Evolutionary conservation across 2,888 invertebrate species (phyloP).

Genomic region (Pantelozetes paolii): DNA sequence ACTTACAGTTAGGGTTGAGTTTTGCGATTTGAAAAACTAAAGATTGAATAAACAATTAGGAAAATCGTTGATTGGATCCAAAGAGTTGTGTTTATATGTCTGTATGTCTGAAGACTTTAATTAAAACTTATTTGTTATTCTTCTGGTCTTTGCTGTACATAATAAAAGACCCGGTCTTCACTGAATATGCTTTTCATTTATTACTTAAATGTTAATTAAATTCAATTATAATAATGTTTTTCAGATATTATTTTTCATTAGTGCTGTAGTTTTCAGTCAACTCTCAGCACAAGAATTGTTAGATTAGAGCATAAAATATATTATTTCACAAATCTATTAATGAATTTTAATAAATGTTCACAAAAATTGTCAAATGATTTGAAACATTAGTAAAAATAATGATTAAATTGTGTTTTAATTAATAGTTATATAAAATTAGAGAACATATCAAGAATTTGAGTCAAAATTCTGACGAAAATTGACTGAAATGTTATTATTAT

Average conservation of each 20-base stretch:
- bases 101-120: conserved; percentile 13
- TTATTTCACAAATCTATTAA: not conserved
- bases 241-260: not conserved
- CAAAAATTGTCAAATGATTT: not conserved
- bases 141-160: not conserved
- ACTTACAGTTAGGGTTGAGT: not conserved
- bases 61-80: not conserved
- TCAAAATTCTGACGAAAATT: too few relatives aligned
- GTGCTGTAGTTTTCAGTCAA: not conserved
- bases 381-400: not conserved
- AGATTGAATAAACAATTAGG: not conserved
- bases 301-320: not conserved
- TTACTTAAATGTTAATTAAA: not conserved
- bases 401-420: too few relatives aligned
- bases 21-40: not conserved
- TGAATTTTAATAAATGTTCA: not conserved
- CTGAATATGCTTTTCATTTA: not conserved
- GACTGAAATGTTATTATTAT: too few relatives aligned
- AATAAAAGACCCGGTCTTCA: not conserved
- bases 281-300: not conserved
- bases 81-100: conserved; percentile 5
- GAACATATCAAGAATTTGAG: too few relatives aligned
- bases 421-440: too few relatives aligned
- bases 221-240: not conserved
- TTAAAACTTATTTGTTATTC: conserved; percentile 17